phyloP scores from a whole-genome alignment of 2,113 vertebrate species.

The Grallaria varia region DNA sequence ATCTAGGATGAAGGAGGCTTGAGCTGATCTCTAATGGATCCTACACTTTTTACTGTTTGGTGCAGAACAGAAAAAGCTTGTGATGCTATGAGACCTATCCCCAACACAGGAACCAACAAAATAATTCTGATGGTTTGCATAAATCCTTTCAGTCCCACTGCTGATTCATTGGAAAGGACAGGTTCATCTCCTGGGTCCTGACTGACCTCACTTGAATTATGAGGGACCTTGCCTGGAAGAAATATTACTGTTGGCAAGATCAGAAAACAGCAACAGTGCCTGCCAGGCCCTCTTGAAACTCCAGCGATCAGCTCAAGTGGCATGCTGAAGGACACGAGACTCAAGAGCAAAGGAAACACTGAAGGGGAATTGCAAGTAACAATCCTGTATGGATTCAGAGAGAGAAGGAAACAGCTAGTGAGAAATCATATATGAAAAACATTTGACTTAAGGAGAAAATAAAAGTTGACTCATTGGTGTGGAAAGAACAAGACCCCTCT shows the following conservation, averaged over 20 bases:
- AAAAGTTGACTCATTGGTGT: not conserved
- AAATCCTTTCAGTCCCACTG: not conserved
- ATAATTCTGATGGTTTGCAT: not conserved
- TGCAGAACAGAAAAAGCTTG: not conserved
- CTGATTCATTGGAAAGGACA: conserved; percentile 42
- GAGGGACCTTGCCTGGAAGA: conserved; percentile 21
- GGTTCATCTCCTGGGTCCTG: conserved; percentile 13
- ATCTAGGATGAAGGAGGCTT: not conserved
- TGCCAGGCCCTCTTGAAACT: conserved; percentile 46
- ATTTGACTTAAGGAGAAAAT: not conserved
- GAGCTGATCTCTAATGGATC: not conserved
- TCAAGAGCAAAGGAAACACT: conserved; percentile 48
- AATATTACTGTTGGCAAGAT: conserved; percentile 56
- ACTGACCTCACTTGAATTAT: conserved; percentile 50
- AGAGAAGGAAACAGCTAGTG: not conserved
- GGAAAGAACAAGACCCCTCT: not conserved
- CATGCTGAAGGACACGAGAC: not conserved
- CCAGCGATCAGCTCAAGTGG: conserved; percentile 42
- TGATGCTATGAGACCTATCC: fast-evolving
- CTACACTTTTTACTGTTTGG: not conserved
- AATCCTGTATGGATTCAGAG: not conserved
- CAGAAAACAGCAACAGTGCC: conserved; percentile 19
- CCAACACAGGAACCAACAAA: not conserved
- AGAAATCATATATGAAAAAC: not conserved
- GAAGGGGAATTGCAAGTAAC: conserved; percentile 52